phyloP scores from a whole-genome alignment of 2,888 invertebrate genomes.

The Miltochrista miniata region DNA sequence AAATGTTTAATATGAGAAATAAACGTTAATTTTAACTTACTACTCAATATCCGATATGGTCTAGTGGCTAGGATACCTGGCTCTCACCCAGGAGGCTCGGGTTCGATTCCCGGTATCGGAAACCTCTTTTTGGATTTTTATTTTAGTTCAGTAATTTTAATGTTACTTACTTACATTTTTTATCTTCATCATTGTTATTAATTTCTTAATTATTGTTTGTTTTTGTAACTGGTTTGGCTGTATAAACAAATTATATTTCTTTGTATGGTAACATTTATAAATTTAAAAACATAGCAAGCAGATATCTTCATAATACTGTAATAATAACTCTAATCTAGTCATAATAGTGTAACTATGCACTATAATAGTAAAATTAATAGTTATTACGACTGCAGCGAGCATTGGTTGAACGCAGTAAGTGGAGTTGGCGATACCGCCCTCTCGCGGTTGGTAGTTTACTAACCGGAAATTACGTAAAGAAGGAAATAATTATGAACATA shows the following conservation, averaged over 20 bases:
- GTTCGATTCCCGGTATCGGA: constrained; percentile 85
- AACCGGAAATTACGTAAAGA: constrained; percentile 7
- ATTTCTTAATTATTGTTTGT: too few relatives aligned
- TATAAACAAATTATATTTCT: too few relatives aligned
- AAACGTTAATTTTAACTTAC: rapidly evolving
- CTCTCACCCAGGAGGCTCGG: constrained; percentile 87
- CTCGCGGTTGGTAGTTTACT: constrained; percentile 10
- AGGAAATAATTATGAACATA: constrained; percentile 4
- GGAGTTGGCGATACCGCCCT: constrained; percentile 17
- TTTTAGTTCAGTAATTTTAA: too few relatives aligned
- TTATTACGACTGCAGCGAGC: constrained; percentile 11
- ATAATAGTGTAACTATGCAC: not conserved
- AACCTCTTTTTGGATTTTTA: constrained; percentile 46
- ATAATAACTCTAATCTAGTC: constrained; percentile 17
- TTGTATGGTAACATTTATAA: too few relatives aligned
- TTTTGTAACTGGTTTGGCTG: too few relatives aligned
- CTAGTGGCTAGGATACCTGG: constrained; percentile 89
- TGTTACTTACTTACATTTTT: too few relatives aligned
- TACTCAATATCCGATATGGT: constrained; percentile 70
- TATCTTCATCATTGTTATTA: too few relatives aligned
- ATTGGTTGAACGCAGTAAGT: constrained; percentile 3
- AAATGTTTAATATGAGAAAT: not conserved
- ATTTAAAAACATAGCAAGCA: constrained; percentile 2
- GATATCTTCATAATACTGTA: constrained; percentile 16
- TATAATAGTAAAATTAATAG: constrained; percentile 11